Conservation (phyloP, 2,113 vertebrate species). For the Xiphophorus maculatus region DNA sequence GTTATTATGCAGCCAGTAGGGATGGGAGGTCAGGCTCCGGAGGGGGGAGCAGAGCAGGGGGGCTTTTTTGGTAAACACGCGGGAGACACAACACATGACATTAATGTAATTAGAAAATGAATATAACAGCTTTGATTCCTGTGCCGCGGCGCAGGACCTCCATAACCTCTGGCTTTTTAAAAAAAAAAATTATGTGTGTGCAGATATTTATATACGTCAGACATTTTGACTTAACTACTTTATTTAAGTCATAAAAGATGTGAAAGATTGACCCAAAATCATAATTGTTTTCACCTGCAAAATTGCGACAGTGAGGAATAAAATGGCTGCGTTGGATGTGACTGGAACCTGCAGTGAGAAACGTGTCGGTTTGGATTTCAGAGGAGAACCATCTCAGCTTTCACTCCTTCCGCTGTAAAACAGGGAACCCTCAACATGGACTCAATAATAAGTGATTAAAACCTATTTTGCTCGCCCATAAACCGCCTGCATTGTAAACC, state of each 20-base stretch:
- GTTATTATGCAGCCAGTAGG: constrained; percentile 63
- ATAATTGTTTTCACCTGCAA: not conserved
- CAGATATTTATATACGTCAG: not conserved
- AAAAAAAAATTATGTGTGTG: not conserved
- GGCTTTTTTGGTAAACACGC: constrained; percentile 72
- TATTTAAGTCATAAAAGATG: not conserved
- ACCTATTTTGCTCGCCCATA: not conserved
- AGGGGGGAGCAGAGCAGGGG: constrained; percentile 31
- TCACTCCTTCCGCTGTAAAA: not conserved
- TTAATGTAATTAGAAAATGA: constrained; percentile 79
- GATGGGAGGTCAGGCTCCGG: constrained; percentile 77
- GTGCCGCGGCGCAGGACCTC: constrained; percentile 21
- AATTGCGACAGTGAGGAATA: not conserved
- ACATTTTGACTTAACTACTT: too few species aligned
- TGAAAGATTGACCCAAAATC: not conserved
- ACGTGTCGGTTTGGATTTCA: too few species aligned
- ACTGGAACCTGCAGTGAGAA: not conserved
- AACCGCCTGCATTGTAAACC: not conserved
- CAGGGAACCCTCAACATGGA: not conserved
- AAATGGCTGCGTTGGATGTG: not conserved
- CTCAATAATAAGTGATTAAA: not conserved
- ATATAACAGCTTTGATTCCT: constrained; percentile 60
- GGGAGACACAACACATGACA: constrained; percentile 78
- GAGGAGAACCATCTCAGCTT: not conserved
- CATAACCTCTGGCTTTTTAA: constrained; percentile 4